Base-by-base conservation (phyloP, 2,888 invertebrate species). In the Drosophila gaucha region DNA sequence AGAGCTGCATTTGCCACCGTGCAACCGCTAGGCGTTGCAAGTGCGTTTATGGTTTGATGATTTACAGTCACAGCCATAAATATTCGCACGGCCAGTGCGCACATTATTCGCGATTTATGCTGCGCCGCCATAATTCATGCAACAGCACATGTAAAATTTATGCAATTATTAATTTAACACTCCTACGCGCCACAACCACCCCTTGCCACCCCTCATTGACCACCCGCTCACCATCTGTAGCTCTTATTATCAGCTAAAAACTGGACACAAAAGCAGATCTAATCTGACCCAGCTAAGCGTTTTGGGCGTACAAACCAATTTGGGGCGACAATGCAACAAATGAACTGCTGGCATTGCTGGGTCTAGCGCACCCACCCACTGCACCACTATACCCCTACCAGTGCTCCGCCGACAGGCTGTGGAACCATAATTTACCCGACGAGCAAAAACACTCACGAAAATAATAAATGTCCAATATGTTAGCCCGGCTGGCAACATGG, bases 141-240 rank as follows among this genome's bases (percentile, higher is more conserved):
- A 84, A 88, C 90, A 90, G 87, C 92, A 90, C 90, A 91, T 90
- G 89, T 87, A 89, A 91, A 83, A 91, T 91, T 91, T 91, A 91
- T 91, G 91, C 89, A 91, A 90, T 91, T 91, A 91, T 89, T 90
- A 91, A 89, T 91, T 91, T 90, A 86, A 91, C 89, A 88, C 88
- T 86, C 88, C 86, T 74, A 75, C 82, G 54, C 36, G 20, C 28
- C 41, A 31, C 44, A 18, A 12, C 14, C n/a, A 9, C 16, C 10
- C 14, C n/a, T n/a, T 2, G 3, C 6, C n/a, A 24, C 35, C 38
- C n/a, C n/a, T 31, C 26, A 3, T n/a, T 0, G 4, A 6, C 20
- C 6, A 28, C 16, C 18, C 5, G 9, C n/a, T 6, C 18, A 6
- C 24, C 6, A 52, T 22, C 10, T 12, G 9, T 20, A 12, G 6